phyloP scores from a whole-genome alignment of 64 coral and sea anemone species.

The Platygyra sinensis region DNA sequence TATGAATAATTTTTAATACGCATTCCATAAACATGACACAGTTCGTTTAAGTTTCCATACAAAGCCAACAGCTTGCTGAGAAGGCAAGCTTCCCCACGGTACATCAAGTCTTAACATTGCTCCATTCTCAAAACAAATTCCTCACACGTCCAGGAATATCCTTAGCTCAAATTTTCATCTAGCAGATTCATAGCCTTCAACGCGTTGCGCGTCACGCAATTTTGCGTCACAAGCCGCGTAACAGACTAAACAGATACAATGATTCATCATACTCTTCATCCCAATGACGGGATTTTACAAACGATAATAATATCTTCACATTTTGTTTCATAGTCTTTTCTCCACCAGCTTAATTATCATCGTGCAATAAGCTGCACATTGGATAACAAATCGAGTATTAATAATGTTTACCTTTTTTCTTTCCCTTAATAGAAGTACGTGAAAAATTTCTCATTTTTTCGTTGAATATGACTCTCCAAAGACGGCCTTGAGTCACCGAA shows the following conservation, averaged over 20 bases:
- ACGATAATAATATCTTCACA: background rate
- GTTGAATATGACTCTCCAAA: too few relatives aligned
- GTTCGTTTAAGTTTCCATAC: too few relatives aligned
- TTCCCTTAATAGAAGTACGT: too few relatives aligned
- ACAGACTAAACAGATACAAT: background rate
- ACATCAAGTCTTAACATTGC: background rate
- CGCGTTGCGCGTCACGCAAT: too few relatives aligned
- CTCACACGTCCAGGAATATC: constrained; percentile 3
- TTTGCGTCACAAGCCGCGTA: too few relatives aligned
- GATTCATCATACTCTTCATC: background rate
- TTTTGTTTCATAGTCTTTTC: too few relatives aligned
- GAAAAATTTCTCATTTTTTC: too few relatives aligned
- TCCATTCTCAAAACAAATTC: background rate
- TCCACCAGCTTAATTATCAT: background rate
- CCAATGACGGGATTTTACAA: background rate
- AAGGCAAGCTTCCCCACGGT: background rate
- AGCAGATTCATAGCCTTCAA: background rate
- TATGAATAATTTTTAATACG: background rate
- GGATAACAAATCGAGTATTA: too few relatives aligned
- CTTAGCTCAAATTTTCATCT: background rate
- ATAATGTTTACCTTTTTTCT: too few relatives aligned
- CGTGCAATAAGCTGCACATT: background rate
- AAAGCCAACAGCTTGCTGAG: background rate
- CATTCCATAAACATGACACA: background rate
- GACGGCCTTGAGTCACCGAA: too few relatives aligned